These are phyloP conservation scores for Ostrea edulis DNA, from an alignment of 1,140 invertebrate species.

Conservation along the genomic window DNA sequence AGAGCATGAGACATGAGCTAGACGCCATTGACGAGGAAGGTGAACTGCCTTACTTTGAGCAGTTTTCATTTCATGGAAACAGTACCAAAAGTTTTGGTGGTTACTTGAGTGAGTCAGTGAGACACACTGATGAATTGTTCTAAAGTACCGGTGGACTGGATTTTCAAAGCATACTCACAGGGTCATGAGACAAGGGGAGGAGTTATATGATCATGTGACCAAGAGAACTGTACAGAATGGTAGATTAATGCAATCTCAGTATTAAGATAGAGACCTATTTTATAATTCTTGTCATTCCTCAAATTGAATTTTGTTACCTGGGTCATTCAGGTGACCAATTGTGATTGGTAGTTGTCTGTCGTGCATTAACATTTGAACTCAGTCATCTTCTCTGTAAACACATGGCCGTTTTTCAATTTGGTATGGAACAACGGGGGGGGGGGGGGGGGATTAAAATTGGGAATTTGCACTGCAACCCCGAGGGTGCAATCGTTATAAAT, in stretches of 20 bases:
- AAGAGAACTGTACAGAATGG: background rate
- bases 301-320: no score
- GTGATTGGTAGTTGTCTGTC: no score
- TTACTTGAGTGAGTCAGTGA: slow-evolving; percentile 75
- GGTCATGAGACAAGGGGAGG: slow-evolving; percentile 6
- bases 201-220: slow-evolving; percentile 25
- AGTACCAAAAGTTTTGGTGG: slow-evolving; percentile 71
- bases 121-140: slow-evolving; percentile 52
- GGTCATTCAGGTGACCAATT: no score
- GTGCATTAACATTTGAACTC: no score
- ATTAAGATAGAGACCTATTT: slow-evolving; percentile 24
- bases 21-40: slow-evolving; percentile 86
- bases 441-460: no score
- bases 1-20: slow-evolving; percentile 76
- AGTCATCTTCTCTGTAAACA: no score
- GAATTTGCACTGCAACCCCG: no score
- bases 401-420: no score
- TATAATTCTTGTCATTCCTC: background rate
- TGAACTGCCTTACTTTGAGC: slow-evolving; percentile 86
- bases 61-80: slow-evolving; percentile 86
- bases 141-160: slow-evolving; percentile 41
- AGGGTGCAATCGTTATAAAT: no score
- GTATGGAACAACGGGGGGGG: no score
- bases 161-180: background rate
- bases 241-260: slow-evolving; percentile 19